Evolutionary conservation across 2,888 invertebrate species (phyloP), one percentile per base, ranked within the genome.

Genomic region (Cryptosula pallasiana): DNA sequence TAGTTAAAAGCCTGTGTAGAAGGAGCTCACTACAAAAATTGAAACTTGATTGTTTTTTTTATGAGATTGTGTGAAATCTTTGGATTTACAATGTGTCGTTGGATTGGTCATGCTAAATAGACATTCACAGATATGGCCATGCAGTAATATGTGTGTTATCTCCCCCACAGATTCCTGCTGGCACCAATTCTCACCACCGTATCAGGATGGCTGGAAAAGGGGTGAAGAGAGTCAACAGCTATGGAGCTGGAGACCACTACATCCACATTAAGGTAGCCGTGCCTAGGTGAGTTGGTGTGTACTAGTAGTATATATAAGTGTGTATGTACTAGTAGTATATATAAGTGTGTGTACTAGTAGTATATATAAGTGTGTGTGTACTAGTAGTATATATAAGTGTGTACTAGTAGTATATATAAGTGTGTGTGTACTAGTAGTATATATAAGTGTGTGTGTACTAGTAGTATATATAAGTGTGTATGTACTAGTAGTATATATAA

Each of bases 181-280:
- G 95, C 29, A 98, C 98, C 0, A 93, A 94, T 0, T 99, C 98
- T 0, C 98, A 99, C 85, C 91, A 90, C 3, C 88, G 90, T 77
- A 90, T 99, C 72, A 89, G 93, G 54, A 85, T 99, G 36, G 88
- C 89, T 0, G 91, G 93, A 36, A 98, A 98, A 86, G 99, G 99
- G 0, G 89, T 99, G 85, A 94, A 94, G 83, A 90, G 93, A 75
- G 90, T 97, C 1, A 93, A 94, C 80, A 90, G 92, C 13, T 90
- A 91, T 75, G 97, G 98, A 0, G 89, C 92, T 78, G 99, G 99
- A 0, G 97, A 99, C 85, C 99, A 99, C 85, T 98, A 97, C 82
- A 90, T 99, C 16, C 92, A 93, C 79, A 86, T 98, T 58, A 96
- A 94, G 87, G 92, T 99, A 80, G 88, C 88, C 81, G 89, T 93